Evolutionary conservation across 1,140 invertebrate genomes (phyloP).

Genomic region (Laodelphax striatellus): DNA sequence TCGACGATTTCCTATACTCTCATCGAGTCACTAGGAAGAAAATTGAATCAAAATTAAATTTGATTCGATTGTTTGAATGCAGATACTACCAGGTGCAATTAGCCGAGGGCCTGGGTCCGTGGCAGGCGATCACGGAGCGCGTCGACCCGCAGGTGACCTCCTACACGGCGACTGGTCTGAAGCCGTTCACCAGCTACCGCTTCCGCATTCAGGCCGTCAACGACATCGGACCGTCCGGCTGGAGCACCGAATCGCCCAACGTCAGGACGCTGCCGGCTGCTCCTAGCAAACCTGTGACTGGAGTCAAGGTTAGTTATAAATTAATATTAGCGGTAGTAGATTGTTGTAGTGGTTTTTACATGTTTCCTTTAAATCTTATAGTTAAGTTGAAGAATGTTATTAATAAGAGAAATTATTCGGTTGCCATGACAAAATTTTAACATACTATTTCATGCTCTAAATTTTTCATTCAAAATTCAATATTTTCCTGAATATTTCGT

Average conservation of each 20-base stretch:
- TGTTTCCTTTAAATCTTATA: no score
- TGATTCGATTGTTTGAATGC: conserved; percentile 18
- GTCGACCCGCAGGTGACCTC: conserved; percentile 73
- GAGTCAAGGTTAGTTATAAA: conserved; percentile 34
- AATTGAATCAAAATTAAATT: not conserved
- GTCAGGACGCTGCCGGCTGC: conserved; percentile 81
- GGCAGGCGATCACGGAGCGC: conserved; percentile 67
- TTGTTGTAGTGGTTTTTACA: no score
- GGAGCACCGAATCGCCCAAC: conserved; percentile 78
- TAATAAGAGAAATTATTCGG: no score
- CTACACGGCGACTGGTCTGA: conserved; percentile 70
- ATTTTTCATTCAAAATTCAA: no score
- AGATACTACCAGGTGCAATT: conserved; percentile 88
- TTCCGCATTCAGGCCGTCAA: conserved; percentile 93
- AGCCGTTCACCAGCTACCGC: conserved; percentile 83
- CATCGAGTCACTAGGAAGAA: no score
- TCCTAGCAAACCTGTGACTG: conserved; percentile 70
- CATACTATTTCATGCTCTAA: no score
- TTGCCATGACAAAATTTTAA: no score
- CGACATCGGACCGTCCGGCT: conserved; percentile 87
- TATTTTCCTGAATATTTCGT: no score
- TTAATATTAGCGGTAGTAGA: no score
- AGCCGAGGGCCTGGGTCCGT: conserved; percentile 67
- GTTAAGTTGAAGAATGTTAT: no score
- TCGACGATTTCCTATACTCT: no score